Base-by-base conservation (phyloP, 2,888 invertebrate species). In the Shargacucullia verbasci region DNA sequence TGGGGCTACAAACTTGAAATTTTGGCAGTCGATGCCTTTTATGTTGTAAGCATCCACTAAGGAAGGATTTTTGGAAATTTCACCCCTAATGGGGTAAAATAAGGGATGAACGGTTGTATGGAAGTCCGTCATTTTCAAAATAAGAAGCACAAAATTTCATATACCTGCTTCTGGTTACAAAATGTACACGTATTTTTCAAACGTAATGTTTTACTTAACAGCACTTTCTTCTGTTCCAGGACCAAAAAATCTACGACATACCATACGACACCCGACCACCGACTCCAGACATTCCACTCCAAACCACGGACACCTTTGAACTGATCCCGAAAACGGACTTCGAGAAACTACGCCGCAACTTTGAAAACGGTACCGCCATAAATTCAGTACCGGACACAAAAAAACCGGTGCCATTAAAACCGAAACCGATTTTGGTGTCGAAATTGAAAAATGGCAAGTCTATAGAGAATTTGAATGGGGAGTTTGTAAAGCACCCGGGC, bases 211-310 rank as follows among this genome's bases (percentile, higher is more conserved):
- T 38, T 31, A 13, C 9, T 29, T 50, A 37, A 65, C 35, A 2
- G 45, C 5, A 0, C 12, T 48, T 13, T 61, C 39, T 58, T 44
- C 66, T 55, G 15, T 90, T 87, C 0, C 88, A 94, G 92, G 87
- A 89, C 27, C 71, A 81, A 38, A 85, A 83, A 49, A 88, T 93
- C 52, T 94, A 94, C 85, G 93, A 93, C 66, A 81, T 86, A 0
- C 92, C 92, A 0, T 87, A 81, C 62, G 88, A 88, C 0, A 20
- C 46, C 4, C 38, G 58, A 34, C 10, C 62, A 13, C 25, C 31
- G 13, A 49, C 13, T 1, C 31, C 48, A 7, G 31, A 61, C 11
- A 37, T n/a, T 10, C 15, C 37, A 10, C 7, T 6, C 6, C 5
- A 31, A 11, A 12, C 9, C 9, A 11, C 57, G 25, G 13, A 49